Evolutionary conservation across 1,140 invertebrate species (phyloP).

Genomic region (Pomacea maculata): DNA sequence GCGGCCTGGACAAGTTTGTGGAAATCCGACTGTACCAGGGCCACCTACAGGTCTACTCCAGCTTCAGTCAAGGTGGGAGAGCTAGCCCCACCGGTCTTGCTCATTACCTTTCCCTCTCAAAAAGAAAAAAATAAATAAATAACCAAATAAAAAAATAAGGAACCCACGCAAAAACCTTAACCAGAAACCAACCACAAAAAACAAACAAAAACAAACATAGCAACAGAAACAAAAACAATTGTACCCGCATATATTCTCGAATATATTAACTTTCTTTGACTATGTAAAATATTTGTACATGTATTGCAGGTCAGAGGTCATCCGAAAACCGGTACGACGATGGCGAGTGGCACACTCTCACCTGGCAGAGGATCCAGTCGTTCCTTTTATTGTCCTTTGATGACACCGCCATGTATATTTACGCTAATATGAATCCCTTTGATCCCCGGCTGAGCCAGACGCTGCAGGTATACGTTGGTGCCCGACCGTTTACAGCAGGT

Average conservation of each 20-base stretch:
- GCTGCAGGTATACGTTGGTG: conserved; percentile 40
- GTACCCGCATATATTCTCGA: no score
- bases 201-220: not conserved
- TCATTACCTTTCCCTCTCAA: no score
- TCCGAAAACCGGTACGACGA: conserved; percentile 35
- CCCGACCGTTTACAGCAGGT: conserved; percentile 46
- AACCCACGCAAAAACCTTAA: no score
- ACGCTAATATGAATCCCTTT: conserved; percentile 35
- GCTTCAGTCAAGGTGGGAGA: conserved; percentile 27
- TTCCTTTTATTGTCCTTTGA: conserved; percentile 26
- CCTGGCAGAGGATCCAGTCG: conserved; percentile 30
- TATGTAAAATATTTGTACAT: not conserved
- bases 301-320: conserved; percentile 16
- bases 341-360: conserved; percentile 43
- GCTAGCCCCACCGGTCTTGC: no score
- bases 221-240: no score
- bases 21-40: conserved; percentile 29
- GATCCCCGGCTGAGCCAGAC: conserved; percentile 19
- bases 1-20: conserved; percentile 15
- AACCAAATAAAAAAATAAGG: no score
- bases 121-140: no score
- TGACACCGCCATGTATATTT: conserved; percentile 6
- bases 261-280: conserved; percentile 2
- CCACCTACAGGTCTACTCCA: conserved; percentile 31
- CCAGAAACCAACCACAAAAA: no score